Conservation (phyloP, 2,113 vertebrate species). For the Silurus asotus region DNA sequence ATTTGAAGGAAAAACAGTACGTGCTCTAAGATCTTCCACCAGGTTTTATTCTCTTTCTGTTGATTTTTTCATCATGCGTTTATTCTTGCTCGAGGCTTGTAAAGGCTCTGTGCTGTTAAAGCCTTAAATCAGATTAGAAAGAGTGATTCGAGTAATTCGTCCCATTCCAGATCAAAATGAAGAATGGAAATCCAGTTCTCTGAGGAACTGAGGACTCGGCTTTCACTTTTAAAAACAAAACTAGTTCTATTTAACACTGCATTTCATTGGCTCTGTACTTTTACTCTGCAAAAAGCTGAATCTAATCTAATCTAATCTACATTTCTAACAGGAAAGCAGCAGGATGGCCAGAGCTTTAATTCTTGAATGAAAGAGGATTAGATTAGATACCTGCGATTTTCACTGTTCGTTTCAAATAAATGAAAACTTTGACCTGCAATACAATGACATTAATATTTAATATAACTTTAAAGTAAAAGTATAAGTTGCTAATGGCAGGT, state of each 20-base stretch:
- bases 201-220: slow-evolving; percentile 1
- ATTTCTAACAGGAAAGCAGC: neutral
- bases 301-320: too few relatives aligned
- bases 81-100: slow-evolving; percentile 29
- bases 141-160: slow-evolving; percentile 38
- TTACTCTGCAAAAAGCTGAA: too few relatives aligned
- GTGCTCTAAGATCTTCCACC: too few relatives aligned
- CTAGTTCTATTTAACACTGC: too few relatives aligned
- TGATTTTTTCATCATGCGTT: slow-evolving; percentile 31
- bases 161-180: slow-evolving; percentile 52
- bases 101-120: slow-evolving; percentile 53
- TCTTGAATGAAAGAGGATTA: neutral
- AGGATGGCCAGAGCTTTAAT: neutral
- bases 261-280: too few relatives aligned
- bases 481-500: neutral
- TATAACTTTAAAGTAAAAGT: neutral
- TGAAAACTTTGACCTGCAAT: neutral
- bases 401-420: neutral
- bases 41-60: neutral
- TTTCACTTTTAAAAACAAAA: neutral
- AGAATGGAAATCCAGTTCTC: slow-evolving; percentile 33
- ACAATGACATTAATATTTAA: too few relatives aligned
- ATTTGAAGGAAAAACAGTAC: neutral
- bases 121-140: slow-evolving; percentile 46
- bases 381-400: neutral